phyloP scores from a whole-genome alignment of 1,140 invertebrate species.

The Aphelinus atriplicis region DNA sequence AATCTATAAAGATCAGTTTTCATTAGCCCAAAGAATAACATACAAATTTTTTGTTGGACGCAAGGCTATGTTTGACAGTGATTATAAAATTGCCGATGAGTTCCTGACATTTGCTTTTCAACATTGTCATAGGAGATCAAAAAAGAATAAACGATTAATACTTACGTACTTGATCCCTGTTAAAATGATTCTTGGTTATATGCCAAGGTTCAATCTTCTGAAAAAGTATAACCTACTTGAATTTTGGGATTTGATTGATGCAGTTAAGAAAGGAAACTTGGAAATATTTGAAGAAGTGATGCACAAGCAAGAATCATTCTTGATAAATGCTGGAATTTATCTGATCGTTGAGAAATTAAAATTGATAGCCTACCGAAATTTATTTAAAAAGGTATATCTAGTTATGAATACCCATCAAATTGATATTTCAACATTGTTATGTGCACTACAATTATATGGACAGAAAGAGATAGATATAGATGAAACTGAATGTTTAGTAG shows the following conservation, averaged over 20 bases:
- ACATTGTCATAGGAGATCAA: constrained; percentile 83
- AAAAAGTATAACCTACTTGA: constrained; percentile 91
- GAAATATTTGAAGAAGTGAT: constrained; percentile 86
- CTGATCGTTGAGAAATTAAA: constrained; percentile 96
- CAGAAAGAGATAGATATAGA: constrained; percentile 89
- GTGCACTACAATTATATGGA: constrained; percentile 82
- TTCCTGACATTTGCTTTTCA: constrained; percentile 93
- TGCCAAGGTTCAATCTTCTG: constrained; percentile 83
- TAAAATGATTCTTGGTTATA: constrained; percentile 94
- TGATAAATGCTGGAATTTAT: constrained; percentile 95
- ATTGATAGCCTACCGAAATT: constrained; percentile 93
- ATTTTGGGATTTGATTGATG: constrained; percentile 88
- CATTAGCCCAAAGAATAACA: constrained; percentile 88
- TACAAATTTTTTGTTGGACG: constrained; percentile 97
- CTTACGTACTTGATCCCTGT: constrained; percentile 97
- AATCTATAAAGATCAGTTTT: constrained; percentile 88
- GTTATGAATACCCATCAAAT: constrained; percentile 91
- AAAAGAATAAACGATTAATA: constrained; percentile 92
- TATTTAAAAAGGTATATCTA: constrained; percentile 95
- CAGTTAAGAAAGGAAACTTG: constrained; percentile 91
- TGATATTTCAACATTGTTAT: constrained; percentile 83
- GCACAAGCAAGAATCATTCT: constrained; percentile 87
- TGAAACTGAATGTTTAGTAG: constrained; percentile 95
- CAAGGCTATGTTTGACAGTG: constrained; percentile 98
- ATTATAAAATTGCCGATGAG: constrained; percentile 90